Evolutionary conservation across 2,797 vertebrate genomes (phyloP), one percentile per base, ranked within the genome.

Genomic region (Oryzias sinensis): DNA sequence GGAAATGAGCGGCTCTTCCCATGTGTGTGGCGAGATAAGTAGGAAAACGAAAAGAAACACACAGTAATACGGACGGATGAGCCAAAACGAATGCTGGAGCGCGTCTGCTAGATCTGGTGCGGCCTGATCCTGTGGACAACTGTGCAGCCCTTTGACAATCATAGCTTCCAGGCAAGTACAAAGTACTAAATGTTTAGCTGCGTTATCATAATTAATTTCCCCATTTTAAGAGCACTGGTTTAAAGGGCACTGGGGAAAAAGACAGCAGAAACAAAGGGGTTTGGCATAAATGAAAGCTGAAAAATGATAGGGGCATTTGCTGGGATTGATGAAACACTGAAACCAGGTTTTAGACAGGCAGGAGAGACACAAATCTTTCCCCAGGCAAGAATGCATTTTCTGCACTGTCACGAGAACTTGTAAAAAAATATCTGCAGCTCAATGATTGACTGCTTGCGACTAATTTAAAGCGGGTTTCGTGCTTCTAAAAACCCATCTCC

Each of bases 131-230:
- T n/a, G n/a, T n/a, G n/a, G n/a, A n/a, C n/a, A n/a, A n/a, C n/a
- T n/a, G n/a, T n/a, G n/a, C 69, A 62, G 79, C 85, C 84, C 88
- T 88, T 88, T 81, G 82, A 86, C 85, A 87, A 88, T 86, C 81
- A 70, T 87, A 76, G 87, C 88, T 90, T 64, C 67, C 6, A 90
- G 88, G 88, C 85, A 90, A 86, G 85, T 87, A 83, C 88, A 86
- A 88, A 88, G 87, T 88, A 87, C 86, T 83, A 87, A 86, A 87
- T 86, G 83, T 87, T 88, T 81, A 72, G 80, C 74, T n/a, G n/a
- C 62, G 79, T 86, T 87, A 87, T 88, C 85, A 84, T 51, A 84
- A 83, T 77, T n/a, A n/a, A 81, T 84, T 87, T 88, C 62, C 76
- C 72, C 76, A 77, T 65, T 85, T 72, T 77, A 77, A 77, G 79